Evolutionary conservation across 2,888 invertebrate species (phyloP), one percentile per base, ranked within the genome.

Genomic region (Cryptocephalus primarius): DNA sequence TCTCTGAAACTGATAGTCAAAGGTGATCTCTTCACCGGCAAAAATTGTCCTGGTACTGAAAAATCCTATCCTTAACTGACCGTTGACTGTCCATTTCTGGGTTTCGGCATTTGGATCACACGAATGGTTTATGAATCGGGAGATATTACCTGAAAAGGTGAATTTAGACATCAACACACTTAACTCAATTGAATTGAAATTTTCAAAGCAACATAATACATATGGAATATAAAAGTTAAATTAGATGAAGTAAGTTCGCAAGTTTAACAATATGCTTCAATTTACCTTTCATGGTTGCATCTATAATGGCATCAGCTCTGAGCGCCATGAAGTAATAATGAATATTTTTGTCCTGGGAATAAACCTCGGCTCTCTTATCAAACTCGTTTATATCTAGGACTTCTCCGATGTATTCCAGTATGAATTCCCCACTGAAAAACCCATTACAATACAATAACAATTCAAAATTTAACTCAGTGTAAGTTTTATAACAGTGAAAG

Each of bases 61-160:
- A 74, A 99, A 99, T 0, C 99, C 99, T 59, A 99, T 91, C 55
- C 97, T 76, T 40, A 96, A 72, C 67, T 93, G 91, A 1, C 91
- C 91, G 61, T 90, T 90, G 0, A 91, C 91, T 0, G 90, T 91
- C 91, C 91, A 92, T 72, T 99, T 99, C 71, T 99, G 96, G 0
- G 97, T 97, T 72, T 94, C 94, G 4, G 95, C 90, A 69, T 99
- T 99, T 0, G 99, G 99, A 60, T 96, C 94, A 67, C 99, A 99
- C 40, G 95, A 95, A 68, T 99, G 99, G 71, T 99, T 99, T 58
- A 99, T 95, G 65, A 97, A 99, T 38, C 99, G 76, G 0, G 97
- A 96, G 49, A 91, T 83, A 67, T 96, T 99, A 33, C 99, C 68
- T 68, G 10, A 41, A 32, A 42, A n/a, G 22, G 22, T n/a, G n/a